Base-by-base conservation (phyloP, 2,888 invertebrate genomes). In the Diarsia rubi region DNA sequence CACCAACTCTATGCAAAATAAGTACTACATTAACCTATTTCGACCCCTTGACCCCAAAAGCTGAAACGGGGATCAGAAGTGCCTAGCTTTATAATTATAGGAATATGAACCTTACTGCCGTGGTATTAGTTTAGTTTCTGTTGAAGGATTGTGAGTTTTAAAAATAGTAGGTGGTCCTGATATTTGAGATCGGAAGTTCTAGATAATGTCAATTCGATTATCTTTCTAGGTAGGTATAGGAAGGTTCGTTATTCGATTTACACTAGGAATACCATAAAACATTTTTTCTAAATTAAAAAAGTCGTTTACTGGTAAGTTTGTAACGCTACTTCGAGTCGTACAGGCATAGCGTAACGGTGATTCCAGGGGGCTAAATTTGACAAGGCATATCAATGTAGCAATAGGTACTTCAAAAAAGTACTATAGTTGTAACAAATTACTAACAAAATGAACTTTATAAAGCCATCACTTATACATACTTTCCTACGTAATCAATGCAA, bases 11-110 rank as follows among this genome's bases (percentile, higher is more conserved):
- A 65, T 75, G 74, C 81, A 69, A 73, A 66, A 75, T 78, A 85
- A 82, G 81, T 73, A 75, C 78, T 78, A 44, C 86, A 86, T 87
- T 86, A 87, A 87, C 86, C 86, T 77, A 87, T 81, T 85, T 86
- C 72, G 64, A 49, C 65, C 71, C 1, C 75, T 83, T 73, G 86
- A 81, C 88, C 76, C 63, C 37, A 83, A 72, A 76, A 75, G 44
- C 69, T 63, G 62, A 19, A 37, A 52, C 69, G 47, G 64, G 44
- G 27, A 70, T 80, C 42, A 49, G 24, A 75, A 60, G 57, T 31
- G 52, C 52, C 42, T 66, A 59, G 63, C 49, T 57, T 79, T 63
- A 68, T 71, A 63, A 66, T 63, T 42, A 44, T 27, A 3, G 42
- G 16, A 3, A 84, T 49, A 67, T 76, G 62, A 31, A 72, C 63